These are phyloP conservation scores for Pseudopleuronectes americanus DNA, from an alignment of 2,797 vertebrate genomes.

Conservation along the genomic window DNA sequence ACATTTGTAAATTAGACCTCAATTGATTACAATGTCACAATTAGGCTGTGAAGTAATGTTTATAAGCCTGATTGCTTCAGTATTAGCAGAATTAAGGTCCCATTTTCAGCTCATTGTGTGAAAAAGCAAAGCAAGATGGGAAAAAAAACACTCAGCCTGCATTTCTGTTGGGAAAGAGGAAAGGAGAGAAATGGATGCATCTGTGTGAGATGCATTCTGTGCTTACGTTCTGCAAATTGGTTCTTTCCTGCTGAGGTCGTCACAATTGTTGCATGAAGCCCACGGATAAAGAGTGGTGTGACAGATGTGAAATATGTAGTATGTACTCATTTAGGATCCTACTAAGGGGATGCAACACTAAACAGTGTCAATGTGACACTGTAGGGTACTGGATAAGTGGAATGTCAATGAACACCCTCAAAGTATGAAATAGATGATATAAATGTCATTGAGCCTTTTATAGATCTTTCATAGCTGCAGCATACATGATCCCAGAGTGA, in stretches of 20 bases:
- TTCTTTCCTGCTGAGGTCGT: constrained; percentile 26
- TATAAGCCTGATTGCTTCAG: neutral
- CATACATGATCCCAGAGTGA: constrained; percentile 1
- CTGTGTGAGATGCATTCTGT: constrained; percentile 39
- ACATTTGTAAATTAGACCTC: constrained; percentile 20
- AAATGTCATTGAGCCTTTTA: constrained; percentile 19
- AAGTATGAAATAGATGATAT: constrained; percentile 24
- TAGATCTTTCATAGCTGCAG: constrained; percentile 21
- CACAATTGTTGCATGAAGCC: constrained; percentile 53
- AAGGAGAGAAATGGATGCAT: constrained; percentile 32
- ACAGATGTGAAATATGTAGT: constrained; percentile 40
- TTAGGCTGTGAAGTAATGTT: neutral
- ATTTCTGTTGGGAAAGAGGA: constrained; percentile 18
- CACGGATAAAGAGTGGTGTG: constrained; percentile 42
- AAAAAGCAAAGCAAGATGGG: neutral
- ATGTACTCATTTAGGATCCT: constrained; percentile 38
- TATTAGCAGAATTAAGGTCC: neutral
- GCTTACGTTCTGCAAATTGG: constrained; percentile 28
- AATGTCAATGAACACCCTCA: constrained; percentile 17
- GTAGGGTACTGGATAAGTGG: neutral
- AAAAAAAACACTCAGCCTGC: neutral
- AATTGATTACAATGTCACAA: constrained; percentile 6
- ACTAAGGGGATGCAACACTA: neutral
- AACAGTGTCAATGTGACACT: neutral
- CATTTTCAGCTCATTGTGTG: neutral